phyloP scores from a whole-genome alignment of 2,113 vertebrate species.

The Calyptomena viridis region DNA sequence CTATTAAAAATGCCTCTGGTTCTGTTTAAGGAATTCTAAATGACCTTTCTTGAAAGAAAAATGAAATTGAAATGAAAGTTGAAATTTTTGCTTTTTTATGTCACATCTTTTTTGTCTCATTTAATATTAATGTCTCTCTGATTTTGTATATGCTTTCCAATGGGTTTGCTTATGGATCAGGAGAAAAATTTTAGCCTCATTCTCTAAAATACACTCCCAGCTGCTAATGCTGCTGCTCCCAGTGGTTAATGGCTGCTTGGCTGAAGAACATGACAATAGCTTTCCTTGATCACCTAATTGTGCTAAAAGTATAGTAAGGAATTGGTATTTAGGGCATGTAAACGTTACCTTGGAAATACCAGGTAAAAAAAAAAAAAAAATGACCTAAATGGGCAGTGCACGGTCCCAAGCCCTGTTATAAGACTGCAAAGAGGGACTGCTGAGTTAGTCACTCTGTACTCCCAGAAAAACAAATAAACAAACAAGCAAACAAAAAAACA shows the following conservation, averaged over 20 bases:
- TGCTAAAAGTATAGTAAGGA: neutral
- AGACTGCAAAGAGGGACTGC: neutral
- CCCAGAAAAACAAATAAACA: neutral
- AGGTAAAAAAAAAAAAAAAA: neutral
- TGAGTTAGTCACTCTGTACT: neutral
- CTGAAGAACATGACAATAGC: neutral
- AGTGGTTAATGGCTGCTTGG: neutral
- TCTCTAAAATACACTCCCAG: neutral
- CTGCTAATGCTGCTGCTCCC: conserved; percentile 4
- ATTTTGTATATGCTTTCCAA: neutral
- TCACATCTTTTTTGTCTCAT: neutral
- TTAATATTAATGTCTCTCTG: neutral
- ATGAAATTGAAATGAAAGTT: no score
- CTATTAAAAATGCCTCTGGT: neutral
- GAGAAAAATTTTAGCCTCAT: neutral
- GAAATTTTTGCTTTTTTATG: neutral
- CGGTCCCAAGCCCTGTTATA: neutral
- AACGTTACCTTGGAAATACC: conserved; percentile 13
- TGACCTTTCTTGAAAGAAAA: neutral
- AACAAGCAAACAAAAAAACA: neutral
- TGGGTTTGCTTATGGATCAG: neutral
- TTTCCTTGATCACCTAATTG: conserved; percentile 1
- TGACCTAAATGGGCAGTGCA: conserved; percentile 3
- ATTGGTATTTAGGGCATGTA: conserved; percentile 8
- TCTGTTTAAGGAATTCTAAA: neutral